Conservation (phyloP, 1,140 invertebrate genomes). For the Sitophilus oryzae region DNA sequence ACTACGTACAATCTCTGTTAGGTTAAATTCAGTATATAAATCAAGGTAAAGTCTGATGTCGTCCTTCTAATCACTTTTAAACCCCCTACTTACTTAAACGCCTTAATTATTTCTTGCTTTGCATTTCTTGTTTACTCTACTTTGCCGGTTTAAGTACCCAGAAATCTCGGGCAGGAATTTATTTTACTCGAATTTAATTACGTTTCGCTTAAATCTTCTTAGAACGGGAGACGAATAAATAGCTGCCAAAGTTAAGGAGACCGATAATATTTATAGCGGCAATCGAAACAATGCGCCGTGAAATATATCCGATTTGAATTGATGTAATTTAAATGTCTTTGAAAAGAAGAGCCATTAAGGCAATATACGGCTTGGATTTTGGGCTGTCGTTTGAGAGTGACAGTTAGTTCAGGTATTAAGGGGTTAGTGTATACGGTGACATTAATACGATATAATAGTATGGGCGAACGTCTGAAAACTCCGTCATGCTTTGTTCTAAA, state of each 20-base stretch:
- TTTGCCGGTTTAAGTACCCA: neutral
- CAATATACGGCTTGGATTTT: too few relatives aligned
- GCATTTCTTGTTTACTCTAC: neutral
- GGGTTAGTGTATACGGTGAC: too few relatives aligned
- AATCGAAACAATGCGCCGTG: neutral
- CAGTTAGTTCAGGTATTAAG: too few relatives aligned
- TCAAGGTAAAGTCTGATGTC: neutral
- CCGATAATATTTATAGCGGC: neutral
- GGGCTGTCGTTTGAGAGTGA: too few relatives aligned
- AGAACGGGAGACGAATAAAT: neutral
- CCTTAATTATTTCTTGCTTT: neutral
- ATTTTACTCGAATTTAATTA: neutral
- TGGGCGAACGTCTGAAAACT: too few relatives aligned
- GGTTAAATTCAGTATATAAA: too few relatives aligned
- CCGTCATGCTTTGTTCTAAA: too few relatives aligned
- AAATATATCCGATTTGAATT: neutral
- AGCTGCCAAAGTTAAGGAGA: neutral
- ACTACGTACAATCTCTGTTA: too few relatives aligned
- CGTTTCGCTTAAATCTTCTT: neutral
- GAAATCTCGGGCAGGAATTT: neutral
- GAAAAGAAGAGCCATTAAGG: too few relatives aligned
- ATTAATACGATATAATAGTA: too few relatives aligned
- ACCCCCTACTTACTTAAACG: neutral
- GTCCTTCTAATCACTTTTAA: neutral
- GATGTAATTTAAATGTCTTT: neutral